Conservation (phyloP, 2,113 vertebrate genomes). For the Phalacrocorax pelagicus region DNA sequence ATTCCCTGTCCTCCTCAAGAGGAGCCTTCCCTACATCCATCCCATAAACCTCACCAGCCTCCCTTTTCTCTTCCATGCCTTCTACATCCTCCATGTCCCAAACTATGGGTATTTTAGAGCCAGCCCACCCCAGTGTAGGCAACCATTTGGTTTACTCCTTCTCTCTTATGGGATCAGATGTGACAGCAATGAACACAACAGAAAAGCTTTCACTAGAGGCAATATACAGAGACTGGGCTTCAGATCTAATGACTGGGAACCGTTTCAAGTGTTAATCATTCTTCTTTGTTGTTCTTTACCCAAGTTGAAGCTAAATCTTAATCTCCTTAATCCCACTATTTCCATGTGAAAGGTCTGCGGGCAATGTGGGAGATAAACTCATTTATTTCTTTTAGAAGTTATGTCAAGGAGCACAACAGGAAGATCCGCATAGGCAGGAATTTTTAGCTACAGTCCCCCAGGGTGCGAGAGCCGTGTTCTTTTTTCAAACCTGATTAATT, state of each 20-base stretch:
- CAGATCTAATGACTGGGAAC: constrained; percentile 33
- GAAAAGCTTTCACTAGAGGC: constrained; percentile 22
- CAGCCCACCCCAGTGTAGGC: background rate
- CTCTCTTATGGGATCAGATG: background rate
- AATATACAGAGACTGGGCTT: constrained; percentile 4
- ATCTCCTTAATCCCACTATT: constrained; percentile 61
- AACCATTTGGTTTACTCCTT: background rate
- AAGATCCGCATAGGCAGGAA: constrained; percentile 33
- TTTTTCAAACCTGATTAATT: constrained; percentile 68
- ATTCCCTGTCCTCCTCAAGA: background rate
- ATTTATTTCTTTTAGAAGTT: constrained; percentile 58
- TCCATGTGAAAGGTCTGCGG: constrained; percentile 52
- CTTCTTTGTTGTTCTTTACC: constrained; percentile 62
- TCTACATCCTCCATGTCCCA: background rate
- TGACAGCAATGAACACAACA: constrained; percentile 32
- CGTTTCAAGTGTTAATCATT: constrained; percentile 58
- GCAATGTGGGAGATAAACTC: constrained; percentile 54
- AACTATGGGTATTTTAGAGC: background rate
- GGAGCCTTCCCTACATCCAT: background rate
- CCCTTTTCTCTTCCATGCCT: background rate
- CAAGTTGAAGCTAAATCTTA: constrained; percentile 59
- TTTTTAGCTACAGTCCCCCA: constrained; percentile 61
- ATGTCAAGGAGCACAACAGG: constrained; percentile 20
- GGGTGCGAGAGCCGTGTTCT: background rate
- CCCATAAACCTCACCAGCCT: background rate